These are phyloP conservation scores for Myotis daubentonii DNA, from an alignment of 2,797 vertebrate species.

Conservation along the genomic window DNA sequence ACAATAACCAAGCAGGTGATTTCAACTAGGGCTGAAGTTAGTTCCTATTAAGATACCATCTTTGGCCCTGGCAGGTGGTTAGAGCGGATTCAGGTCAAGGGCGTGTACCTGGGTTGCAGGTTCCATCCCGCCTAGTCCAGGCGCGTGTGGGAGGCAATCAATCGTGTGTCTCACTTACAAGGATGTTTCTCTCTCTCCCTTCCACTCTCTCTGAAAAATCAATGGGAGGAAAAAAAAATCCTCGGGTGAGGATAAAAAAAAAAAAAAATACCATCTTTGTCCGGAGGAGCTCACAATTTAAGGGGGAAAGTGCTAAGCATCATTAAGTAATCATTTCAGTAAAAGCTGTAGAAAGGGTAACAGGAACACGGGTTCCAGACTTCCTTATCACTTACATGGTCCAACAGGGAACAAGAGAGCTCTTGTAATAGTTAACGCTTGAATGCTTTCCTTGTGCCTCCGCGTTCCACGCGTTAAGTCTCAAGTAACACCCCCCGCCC, in stretches of 20 bases:
- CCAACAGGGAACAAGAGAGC: neutral
- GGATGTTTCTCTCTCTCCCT: too few relatives aligned
- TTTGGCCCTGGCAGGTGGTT: neutral
- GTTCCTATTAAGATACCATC: neutral
- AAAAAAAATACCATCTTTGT: neutral
- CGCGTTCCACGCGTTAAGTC: neutral
- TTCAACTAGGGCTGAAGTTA: neutral
- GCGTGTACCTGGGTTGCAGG: too few relatives aligned
- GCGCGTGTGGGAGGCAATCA: too few relatives aligned
- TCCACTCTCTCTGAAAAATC: too few relatives aligned
- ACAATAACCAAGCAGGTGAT: conserved; percentile 13
- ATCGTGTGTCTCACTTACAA: too few relatives aligned
- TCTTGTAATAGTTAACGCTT: neutral
- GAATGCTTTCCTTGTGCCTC: neutral
- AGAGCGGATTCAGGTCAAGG: too few relatives aligned
- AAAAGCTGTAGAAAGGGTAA: neutral
- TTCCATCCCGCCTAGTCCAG: too few relatives aligned
- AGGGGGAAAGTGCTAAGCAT: neutral
- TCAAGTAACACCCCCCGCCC: neutral
- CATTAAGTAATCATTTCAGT: neutral
- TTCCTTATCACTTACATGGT: neutral
- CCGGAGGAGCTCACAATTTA: neutral
- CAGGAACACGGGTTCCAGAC: neutral
- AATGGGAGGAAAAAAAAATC: too few relatives aligned
- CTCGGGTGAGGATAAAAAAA: too few relatives aligned